Evolutionary conservation across 2,113 vertebrate genomes (phyloP).

Genomic region (Gymnorhina tibicen): DNA sequence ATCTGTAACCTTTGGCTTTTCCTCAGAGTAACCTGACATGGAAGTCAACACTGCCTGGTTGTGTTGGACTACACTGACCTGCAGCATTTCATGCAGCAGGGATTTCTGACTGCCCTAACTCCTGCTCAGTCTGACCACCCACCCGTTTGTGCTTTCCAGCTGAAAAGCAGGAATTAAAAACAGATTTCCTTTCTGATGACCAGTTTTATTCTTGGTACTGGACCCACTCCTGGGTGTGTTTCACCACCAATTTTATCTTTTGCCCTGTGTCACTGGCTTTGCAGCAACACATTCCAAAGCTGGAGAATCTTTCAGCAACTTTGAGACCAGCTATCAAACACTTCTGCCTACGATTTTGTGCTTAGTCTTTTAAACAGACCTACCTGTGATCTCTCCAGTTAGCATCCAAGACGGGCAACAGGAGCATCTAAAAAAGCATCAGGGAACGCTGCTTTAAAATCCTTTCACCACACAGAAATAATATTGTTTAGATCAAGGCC

Average conservation of each 20-base stretch:
- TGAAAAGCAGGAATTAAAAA: background rate
- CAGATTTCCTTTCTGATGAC: background rate
- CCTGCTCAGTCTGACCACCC: background rate
- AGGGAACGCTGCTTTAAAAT: background rate
- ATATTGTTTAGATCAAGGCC: background rate
- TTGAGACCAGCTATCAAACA: background rate
- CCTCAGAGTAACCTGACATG: background rate
- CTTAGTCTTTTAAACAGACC: background rate
- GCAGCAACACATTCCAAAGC: background rate
- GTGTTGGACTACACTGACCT: fast-evolving
- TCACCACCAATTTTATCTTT: background rate
- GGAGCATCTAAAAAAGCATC: background rate
- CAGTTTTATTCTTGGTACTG: background rate
- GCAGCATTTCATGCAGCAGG: background rate
- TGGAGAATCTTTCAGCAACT: background rate
- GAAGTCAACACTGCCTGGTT: fast-evolving
- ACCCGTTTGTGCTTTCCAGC: background rate
- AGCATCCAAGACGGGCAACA: background rate
- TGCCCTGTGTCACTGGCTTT: background rate
- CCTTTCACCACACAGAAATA: background rate
- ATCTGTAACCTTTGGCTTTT: background rate
- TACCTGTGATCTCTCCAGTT: background rate
- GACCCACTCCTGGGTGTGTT: background rate
- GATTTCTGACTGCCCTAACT: background rate
- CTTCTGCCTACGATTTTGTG: background rate